Base-by-base conservation (phyloP, 2,888 invertebrate species). In the Embidobia sp. region DNA sequence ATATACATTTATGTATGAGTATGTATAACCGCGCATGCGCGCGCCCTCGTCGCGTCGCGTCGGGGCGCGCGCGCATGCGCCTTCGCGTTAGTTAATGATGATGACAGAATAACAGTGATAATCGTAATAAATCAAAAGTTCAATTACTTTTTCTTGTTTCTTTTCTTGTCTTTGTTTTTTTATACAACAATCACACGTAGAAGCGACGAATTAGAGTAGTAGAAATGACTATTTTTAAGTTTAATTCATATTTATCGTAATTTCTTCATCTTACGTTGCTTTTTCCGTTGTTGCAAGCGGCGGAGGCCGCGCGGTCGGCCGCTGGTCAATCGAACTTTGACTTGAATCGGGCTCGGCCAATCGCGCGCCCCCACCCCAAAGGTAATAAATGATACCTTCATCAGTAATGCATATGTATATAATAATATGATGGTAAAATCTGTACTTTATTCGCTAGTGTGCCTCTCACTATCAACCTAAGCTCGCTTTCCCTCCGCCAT, bases 171-270 rank as follows among this genome's bases (percentile, higher is more conserved):
- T 57, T 57, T 86, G 4, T 46, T 27, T 27, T 31, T 69, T 88
- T 87, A 87, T 89, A 87, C 89, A 88, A 88, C 88, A 88, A 89
- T 86, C 88, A 89, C 88, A 89, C 87, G 85, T 87, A 88, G 88
- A 88, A 89, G 88, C 89, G 86, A 88, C 85, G 85, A 88, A 89
- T 87, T 88, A 88, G 86, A 87, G 83, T 86, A 88, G 87, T 88
- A 88, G 88, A 88, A 89, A 89, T 88, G 86, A 88, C 87, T 88
- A 87, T 78, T 79, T n/a, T 67, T 77, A 33, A 76, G 79, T 79
- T 81, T 82, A 82, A 84, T 81, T 82, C 79, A 80, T 80, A 73
- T 79, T 78, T 73, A 76, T 67, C 59, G 57, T 70, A 69, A 66
- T 74, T 76, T 69, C 69, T 33, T 79, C 73, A 53, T 74, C 51